Base-by-base conservation (phyloP, 2,888 invertebrate genomes). In the Mimas tiliae region DNA sequence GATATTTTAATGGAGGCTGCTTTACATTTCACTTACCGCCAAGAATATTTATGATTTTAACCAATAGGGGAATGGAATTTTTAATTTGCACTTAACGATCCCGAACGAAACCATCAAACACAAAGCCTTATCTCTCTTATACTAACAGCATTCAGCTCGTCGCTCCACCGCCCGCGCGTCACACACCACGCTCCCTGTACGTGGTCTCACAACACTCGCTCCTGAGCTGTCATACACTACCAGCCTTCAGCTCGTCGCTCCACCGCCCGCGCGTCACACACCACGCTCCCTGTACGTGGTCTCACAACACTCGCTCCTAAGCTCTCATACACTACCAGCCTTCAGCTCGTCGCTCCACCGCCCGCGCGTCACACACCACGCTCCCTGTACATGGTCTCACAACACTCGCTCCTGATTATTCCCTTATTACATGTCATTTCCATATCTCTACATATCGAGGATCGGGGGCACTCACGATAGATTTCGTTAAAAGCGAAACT, bases 401-500 rank as follows among this genome's bases (percentile, higher is more conserved):
- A 27, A 53, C 53, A 53, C 53, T 53, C 53, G 53, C 53, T 21
- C 42, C 42, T 42, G 42, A 27, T 27, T 27, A 27, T 27, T 27
- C 27, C 27, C 4, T 27, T 27, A 21, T 51, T 11, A 50, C 66
- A 52, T 63, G 64, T 53, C 64, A 66, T 68, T 64, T 58, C 58
- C 62, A 68, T 53, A 48, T 19, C 6, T 16, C 42, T 19, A 21
- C 58, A 19, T 19, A 58, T 58, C 58, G 12, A 19, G 58, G 58
- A 58, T 19, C 27, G 42, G 3, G 42, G 58, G 58, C 42, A 58
- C 58, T 58, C 42, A 19, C 42, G 58, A 12, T 21, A 42, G 58
- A 58, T 42, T 58, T 19, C 68, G 69, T 72, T 81, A 77, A 81
- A 78, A 82, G 81, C 79, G 65, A 73, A 81, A 72, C 68, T 72